A percentile compares a stretch with the other conserved stretches of the same genome.
phyloP scores from a whole-genome alignment of 2,888 invertebrate species.

The Heliconius ismenius region DNA sequence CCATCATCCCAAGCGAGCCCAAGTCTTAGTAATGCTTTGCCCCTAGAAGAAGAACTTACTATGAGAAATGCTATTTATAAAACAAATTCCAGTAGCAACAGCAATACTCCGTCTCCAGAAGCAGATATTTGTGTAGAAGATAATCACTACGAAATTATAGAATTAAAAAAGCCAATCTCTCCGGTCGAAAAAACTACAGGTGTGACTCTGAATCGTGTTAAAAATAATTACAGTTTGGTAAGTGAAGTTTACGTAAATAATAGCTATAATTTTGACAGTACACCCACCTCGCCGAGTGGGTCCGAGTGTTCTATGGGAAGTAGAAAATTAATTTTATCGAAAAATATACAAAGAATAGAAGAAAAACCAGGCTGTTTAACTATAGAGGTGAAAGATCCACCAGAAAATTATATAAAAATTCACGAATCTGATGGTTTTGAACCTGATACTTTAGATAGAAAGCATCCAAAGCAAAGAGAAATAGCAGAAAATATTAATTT shows the following conservation, averaged over 20 bases:
- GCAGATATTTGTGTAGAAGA: slow-evolving; percentile 60
- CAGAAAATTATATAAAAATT: slow-evolving; percentile 87
- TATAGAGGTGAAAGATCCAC: slow-evolving; percentile 91
- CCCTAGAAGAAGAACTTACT: slow-evolving; percentile 90
- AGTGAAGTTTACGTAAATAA: slow-evolving; percentile 91
- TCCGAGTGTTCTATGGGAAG: slow-evolving; percentile 83
- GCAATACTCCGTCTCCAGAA: slow-evolving; percentile 74
- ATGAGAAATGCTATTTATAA: slow-evolving; percentile 89
- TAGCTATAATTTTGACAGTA: slow-evolving; percentile 84
- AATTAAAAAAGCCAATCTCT: slow-evolving; percentile 53
- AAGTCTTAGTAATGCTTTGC: slow-evolving; percentile 87
- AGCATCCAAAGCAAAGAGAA: slow-evolving; percentile 81
- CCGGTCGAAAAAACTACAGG: slow-evolving; percentile 46
- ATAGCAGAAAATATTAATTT: slow-evolving; percentile 58
- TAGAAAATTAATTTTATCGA: slow-evolving; percentile 77
- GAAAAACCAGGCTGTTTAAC: slow-evolving; percentile 90
- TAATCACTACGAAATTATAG: slow-evolving; percentile 75
- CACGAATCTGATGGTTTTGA: slow-evolving; percentile 92
- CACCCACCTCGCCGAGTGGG: slow-evolving; percentile 81
- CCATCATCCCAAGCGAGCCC: slow-evolving; percentile 88
- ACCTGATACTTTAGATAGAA: slow-evolving; percentile 92
- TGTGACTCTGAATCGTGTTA: slow-evolving; percentile 52
- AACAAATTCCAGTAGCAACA: slow-evolving; percentile 81
- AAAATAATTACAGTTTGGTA: slow-evolving; percentile 85
- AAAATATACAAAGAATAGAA: slow-evolving; percentile 65